Base-by-base conservation (phyloP, 2,797 vertebrate species). In the Emys orbicularis region DNA sequence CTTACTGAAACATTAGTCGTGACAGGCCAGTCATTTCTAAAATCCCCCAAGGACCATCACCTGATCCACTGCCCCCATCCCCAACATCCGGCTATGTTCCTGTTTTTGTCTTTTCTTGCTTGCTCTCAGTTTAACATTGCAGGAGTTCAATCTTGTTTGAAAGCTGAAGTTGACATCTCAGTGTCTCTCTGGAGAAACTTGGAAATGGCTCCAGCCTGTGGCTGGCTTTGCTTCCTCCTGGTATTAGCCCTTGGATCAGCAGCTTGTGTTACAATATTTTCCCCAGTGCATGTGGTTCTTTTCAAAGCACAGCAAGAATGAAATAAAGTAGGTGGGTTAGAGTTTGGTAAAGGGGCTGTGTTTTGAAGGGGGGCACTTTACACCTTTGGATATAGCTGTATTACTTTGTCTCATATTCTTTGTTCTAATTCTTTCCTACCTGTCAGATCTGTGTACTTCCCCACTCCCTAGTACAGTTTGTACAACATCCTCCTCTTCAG, bases 1-100 rank as follows among this genome's bases (percentile, higher is more conserved):
- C 59, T 92, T 94, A 87, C 83, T 79, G 41, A 90, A 91, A 61
- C 82, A 8, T 19, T 90, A 80, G 54, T 96, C 27, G 7, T 79
- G 56, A 52, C 8, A 79, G 65, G n/a, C 31, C 72, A 37, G 82
- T 87, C 0, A 19, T 84, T 90, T 84, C 85, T 49, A 49, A 89
- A 94, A 92, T 89, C 25, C 19, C 84, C 72, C 41, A 41, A 15
- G 41, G 72, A 44, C 23, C 41, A 74, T 44, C 23, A 12, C 68
- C 68, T 23, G 37, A 10, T 72, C 6, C 8, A 1, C 3, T 82
- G 3, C 8, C 29, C 0, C 1, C 84, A n/a, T 87, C 27, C 41
- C 41, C 37, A 81, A 41, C 25, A 29, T 57, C 9, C 11, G 27
- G 25, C 41, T 12, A 57, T 3, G 41, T 56, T 25, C 25, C 80